Percentiles rank a stretch among this genome's conserved stretches.
Evolutionary conservation across 92 coral and sea anemone genomes (phyloP).

Genomic region (Siderastrea siderea): DNA sequence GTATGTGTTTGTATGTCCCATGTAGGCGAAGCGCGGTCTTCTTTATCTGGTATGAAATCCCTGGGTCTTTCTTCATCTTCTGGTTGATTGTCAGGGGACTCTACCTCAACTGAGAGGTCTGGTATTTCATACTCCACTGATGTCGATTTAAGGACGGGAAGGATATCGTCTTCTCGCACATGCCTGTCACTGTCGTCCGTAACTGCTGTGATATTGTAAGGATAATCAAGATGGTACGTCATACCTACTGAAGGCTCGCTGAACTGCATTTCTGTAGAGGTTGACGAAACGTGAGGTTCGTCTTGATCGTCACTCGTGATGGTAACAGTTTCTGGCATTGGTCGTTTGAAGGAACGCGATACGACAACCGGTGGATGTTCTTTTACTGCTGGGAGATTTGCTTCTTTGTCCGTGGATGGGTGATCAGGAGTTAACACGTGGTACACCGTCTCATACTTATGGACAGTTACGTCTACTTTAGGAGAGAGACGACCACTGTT

Average conservation of each 20-base stretch:
- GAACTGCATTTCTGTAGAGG: slow-evolving; percentile 1
- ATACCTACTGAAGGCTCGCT: background rate
- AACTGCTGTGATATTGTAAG: background rate
- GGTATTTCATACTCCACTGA: slow-evolving; percentile 6
- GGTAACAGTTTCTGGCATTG: background rate
- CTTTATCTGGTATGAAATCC: background rate
- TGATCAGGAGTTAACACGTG: background rate
- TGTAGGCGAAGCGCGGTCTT: slow-evolving; percentile 5
- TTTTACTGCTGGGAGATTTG: background rate
- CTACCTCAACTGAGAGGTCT: background rate
- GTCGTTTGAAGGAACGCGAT: slow-evolving; percentile 39
- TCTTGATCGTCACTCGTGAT: background rate
- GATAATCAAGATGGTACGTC: slow-evolving; percentile 23
- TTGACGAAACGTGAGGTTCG: background rate
- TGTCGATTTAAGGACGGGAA: background rate
- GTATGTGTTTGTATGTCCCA: slow-evolving; percentile 31
- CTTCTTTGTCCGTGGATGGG: background rate
- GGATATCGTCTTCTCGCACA: slow-evolving; percentile 12
- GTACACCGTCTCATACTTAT: slow-evolving; percentile 11
- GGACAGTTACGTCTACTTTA: background rate
- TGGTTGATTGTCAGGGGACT: background rate
- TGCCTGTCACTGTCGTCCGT: background rate
- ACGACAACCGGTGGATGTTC: slow-evolving; percentile 22
- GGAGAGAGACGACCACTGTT: background rate
- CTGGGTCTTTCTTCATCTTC: background rate